Percentiles rank a stretch among this genome's conserved stretches.
Evolutionary conservation across 37 sponge, comb jelly and placozoan species (phyloP).

Genomic region (Beroe ovata): DNA sequence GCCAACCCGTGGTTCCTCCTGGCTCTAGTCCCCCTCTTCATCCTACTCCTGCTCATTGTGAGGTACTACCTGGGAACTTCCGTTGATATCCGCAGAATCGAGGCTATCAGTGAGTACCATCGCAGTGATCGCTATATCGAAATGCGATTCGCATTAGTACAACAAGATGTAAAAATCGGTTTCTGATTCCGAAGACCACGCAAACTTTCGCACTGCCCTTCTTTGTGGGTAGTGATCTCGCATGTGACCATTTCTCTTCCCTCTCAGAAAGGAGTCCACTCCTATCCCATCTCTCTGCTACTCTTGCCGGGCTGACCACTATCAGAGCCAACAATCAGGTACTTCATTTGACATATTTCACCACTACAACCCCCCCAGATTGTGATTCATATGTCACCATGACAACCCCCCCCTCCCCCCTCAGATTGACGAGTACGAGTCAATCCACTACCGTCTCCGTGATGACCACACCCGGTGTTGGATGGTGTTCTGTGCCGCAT

Average conservation of each 20-base stretch:
- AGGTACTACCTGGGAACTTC: conserved; percentile 53
- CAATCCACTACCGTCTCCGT: neutral
- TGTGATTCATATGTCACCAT: no score
- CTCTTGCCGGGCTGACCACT: neutral
- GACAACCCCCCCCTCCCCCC: no score
- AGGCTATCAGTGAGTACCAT: conserved; percentile 34
- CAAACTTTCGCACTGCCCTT: no score
- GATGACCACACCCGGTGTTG: conserved; percentile 52
- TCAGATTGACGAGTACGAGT: conserved; percentile 29
- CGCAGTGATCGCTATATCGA: no score
- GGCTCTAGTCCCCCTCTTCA: neutral
- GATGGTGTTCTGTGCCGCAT: conserved; percentile 36
- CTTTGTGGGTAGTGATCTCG: no score
- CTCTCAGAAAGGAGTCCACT: neutral
- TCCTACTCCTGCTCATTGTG: neutral
- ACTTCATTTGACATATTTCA: no score
- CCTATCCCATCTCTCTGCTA: neutral
- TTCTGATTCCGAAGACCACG: no score
- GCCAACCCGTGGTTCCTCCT: conserved; percentile 29
- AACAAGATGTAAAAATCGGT: no score
- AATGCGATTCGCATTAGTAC: no score
- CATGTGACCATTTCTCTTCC: no score
- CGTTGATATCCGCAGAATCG: conserved; percentile 25
- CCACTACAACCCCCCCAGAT: no score
- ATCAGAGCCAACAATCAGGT: conserved; percentile 23